Evolutionary conservation across 2,797 vertebrate genomes (phyloP), one percentile per base, ranked within the genome.

Genomic region (Micromesistius poutassou): DNA sequence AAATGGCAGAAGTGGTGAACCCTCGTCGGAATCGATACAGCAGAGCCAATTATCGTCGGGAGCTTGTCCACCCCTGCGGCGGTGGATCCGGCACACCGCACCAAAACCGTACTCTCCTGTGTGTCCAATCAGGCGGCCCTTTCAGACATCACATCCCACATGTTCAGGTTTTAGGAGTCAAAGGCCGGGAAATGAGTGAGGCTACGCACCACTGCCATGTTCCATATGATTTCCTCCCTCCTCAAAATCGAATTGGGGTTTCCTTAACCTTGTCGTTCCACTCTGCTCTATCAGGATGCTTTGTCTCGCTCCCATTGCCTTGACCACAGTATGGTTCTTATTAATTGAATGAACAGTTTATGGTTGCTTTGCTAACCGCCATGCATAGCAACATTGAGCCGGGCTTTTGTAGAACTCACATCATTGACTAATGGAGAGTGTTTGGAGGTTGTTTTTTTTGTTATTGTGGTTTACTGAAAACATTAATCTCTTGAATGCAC

Each of bases 1-100:
- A 78, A 90, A 79, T 72, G 25, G 66, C 79, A 79, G 79, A 83
- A 79, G 78, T 79, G 81, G 83, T 89, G 85, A 92, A 90, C 81
- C 82, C n/a, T n/a, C 87, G 86, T 85, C 87, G 81, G 31, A 66
- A 38, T n/a, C 35, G 22, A 90, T 90, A 7, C 83, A 86, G 77
- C 28, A 28, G 22, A 86, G 79, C 70, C 40, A 28, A 30, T 50
- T 30, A 13, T 75, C 70, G 78, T 78, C 50, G 36, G 4, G 28
- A 74, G 42, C 76, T 79, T 70, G 25, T 55, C 78, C 5, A 3
- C 72, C 13, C 38, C 72, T 30, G 55, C 80, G 12, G 12, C 62
- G 75, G 30, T 74, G 72, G 71, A 82, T 82, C 81, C 77, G 81
- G 22, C 74, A 38, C 73, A 72, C 42, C 4, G 7, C 73, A 79